A percentile compares a stretch with the other conserved stretches of the same genome.
Conservation (phyloP, 2,888 invertebrate species). For the Pheosia gnoma region DNA sequence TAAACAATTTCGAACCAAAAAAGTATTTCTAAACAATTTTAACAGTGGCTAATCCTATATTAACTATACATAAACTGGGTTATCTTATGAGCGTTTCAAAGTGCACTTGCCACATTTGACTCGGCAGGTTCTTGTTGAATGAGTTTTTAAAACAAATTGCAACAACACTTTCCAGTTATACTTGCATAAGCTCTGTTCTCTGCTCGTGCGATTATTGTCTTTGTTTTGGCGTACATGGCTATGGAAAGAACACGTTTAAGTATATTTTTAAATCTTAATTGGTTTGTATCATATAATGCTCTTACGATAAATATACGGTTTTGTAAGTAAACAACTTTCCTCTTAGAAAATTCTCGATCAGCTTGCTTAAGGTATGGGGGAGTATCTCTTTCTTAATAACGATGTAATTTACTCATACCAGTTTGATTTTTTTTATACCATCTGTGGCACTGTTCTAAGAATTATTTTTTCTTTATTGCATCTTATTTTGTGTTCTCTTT, state of each 20-base stretch:
- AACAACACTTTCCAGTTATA: background rate
- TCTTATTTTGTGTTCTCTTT: too few relatives aligned
- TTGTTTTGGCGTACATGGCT: background rate
- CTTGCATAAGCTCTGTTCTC: background rate
- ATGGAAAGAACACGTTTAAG: background rate
- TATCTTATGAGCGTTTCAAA: background rate
- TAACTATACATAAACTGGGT: constrained; percentile 16
- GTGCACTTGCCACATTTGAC: constrained; percentile 8
- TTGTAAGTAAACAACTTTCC: too few relatives aligned
- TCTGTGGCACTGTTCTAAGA: too few relatives aligned
- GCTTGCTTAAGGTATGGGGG: too few relatives aligned
- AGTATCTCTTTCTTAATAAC: too few relatives aligned
- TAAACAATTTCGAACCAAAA: background rate
- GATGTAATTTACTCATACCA: too few relatives aligned
- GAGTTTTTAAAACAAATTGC: background rate
- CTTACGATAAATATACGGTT: too few relatives aligned
- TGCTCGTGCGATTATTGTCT: background rate
- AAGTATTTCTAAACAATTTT: background rate
- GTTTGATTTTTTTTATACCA: too few relatives aligned
- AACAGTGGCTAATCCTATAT: background rate
- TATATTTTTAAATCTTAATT: too few relatives aligned
- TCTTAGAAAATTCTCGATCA: too few relatives aligned
- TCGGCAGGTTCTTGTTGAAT: constrained; percentile 2
- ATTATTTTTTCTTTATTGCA: too few relatives aligned
- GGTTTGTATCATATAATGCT: too few relatives aligned